phyloP scores from a whole-genome alignment of 1,140 invertebrate genomes.

The Diabrotica virgifera region DNA sequence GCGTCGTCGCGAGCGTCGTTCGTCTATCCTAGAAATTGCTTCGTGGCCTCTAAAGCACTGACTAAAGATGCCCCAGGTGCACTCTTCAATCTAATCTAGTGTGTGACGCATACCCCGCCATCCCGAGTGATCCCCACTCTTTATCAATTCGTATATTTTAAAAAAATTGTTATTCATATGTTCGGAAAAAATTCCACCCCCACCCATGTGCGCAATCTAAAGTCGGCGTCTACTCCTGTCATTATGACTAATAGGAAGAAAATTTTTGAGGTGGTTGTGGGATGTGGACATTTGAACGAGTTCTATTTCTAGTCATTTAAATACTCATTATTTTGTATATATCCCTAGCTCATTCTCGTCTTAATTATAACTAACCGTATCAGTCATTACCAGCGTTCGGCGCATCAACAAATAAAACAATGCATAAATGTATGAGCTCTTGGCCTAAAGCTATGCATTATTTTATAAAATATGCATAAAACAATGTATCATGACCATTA shows the following conservation, averaged over 20 bases:
- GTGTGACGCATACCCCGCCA: constrained; percentile 34
- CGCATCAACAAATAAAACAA: no score
- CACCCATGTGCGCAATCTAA: constrained; percentile 14
- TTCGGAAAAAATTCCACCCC: constrained; percentile 14
- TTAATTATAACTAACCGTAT: no score
- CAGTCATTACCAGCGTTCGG: no score
- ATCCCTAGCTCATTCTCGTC: no score
- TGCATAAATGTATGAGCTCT: no score
- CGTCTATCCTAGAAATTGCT: constrained; percentile 47
- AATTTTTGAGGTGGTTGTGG: constrained; percentile 11
- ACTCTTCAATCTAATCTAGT: constrained; percentile 44
- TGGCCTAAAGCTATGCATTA: no score
- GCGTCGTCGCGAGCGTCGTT: constrained; percentile 47
- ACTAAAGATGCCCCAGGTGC: constrained; percentile 43
- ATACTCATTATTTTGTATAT: no score
- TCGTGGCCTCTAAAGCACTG: constrained; percentile 48
- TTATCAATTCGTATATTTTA: not conserved
- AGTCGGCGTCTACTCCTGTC: constrained; percentile 26
- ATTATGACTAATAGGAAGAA: constrained; percentile 33
- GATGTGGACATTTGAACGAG: not conserved
- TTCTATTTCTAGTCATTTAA: not conserved
- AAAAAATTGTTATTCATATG: constrained; percentile 12
- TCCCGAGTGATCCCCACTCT: constrained; percentile 27
- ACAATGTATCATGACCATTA: no score
- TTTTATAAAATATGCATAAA: no score